Percentiles rank a stretch among this genome's conserved stretches.
These are phyloP conservation scores for Lampris incognitus DNA, from an alignment of 2,113 vertebrate species.

Conservation along the genomic window DNA sequence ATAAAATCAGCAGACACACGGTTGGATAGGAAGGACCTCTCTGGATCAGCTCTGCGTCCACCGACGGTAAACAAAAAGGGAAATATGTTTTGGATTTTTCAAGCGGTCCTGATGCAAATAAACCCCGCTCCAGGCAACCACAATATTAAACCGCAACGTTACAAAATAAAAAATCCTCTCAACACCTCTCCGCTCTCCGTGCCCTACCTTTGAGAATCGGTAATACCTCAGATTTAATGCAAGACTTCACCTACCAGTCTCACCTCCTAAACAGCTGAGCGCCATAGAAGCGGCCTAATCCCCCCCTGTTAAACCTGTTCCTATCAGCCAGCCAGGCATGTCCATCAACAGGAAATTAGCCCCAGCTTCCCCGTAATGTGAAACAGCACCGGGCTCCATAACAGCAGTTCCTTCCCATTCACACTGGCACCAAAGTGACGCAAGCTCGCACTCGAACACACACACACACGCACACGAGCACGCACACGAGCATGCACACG, in stretches of 20 bases:
- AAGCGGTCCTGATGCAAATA: background rate
- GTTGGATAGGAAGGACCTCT: too few relatives aligned
- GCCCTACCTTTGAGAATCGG: slow-evolving; percentile 22
- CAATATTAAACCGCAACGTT: slow-evolving; percentile 32
- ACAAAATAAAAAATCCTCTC: slow-evolving; percentile 20
- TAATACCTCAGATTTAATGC: slow-evolving; percentile 63
- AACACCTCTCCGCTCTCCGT: slow-evolving; percentile 3
- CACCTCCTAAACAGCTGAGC: slow-evolving; percentile 83
- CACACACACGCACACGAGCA: slow-evolving; percentile 25
- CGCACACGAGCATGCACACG: slow-evolving; percentile 9
- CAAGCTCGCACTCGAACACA: background rate
- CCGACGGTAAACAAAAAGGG: too few relatives aligned
- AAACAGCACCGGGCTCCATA: slow-evolving; percentile 64
- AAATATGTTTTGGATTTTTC: too few relatives aligned
- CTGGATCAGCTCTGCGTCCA: too few relatives aligned
- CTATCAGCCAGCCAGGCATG: slow-evolving; percentile 42
- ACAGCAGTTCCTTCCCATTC: slow-evolving; percentile 53
- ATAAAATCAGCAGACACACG: too few relatives aligned
- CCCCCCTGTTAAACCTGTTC: slow-evolving; percentile 53
- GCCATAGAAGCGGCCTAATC: slow-evolving; percentile 49
- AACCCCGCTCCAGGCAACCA: background rate
- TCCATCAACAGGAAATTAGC: slow-evolving; percentile 78
- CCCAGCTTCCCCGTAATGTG: slow-evolving; percentile 73
- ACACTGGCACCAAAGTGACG: slow-evolving; percentile 27
- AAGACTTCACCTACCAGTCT: slow-evolving; percentile 63